Evolutionary conservation across 2,888 invertebrate genomes (phyloP), one percentile per base, ranked within the genome.

Genomic region (Oxycera nigricornis): DNA sequence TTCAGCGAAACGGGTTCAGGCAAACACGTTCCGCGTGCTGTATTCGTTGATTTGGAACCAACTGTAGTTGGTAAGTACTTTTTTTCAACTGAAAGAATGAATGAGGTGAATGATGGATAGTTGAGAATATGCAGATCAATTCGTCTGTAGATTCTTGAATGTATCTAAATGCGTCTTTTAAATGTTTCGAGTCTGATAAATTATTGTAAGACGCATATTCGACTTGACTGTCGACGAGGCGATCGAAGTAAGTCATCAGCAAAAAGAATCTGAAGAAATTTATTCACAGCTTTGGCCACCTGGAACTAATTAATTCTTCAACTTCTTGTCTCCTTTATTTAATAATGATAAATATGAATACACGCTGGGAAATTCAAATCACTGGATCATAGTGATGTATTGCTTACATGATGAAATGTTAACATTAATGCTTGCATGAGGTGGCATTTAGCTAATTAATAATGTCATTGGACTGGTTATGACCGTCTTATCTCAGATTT

Each of bases 1-100:
- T 92, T 92, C 86, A 91, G 91, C 77, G 92, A 92, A 81, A 92
- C 92, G 14, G 90, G 90, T 14, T 88, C 91, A 0, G 92, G 92
- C 26, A 92, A 96, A 83, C 95, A 96, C 81, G 95, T 96, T 28
- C 96, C 96, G 0, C 87, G 96, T 72, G 94, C 92, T 0, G 93
- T 96, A 46, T 95, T 95, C 82, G 94, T 97, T 6, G 96, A 97
- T 82, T 87, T 96, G 80, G 96, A 97, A 83, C 96, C 96, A 74
- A 96, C 96, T 78, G 96, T 96, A 41, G 94, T 97, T 73, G 93
- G 94, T 92, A 82, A 88, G 88, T 81, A 72, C 9, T 11, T 6
- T 41, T 41, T 65, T 67, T 30, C 26, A 35, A 14, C 7, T 59
- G 3, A 14, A 3, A 46, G 46, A 2, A 46, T 17, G 14, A 7